These are phyloP conservation scores for Drosophila prosaltans DNA, from an alignment of 1,140 invertebrate genomes.

Conservation along the genomic window DNA sequence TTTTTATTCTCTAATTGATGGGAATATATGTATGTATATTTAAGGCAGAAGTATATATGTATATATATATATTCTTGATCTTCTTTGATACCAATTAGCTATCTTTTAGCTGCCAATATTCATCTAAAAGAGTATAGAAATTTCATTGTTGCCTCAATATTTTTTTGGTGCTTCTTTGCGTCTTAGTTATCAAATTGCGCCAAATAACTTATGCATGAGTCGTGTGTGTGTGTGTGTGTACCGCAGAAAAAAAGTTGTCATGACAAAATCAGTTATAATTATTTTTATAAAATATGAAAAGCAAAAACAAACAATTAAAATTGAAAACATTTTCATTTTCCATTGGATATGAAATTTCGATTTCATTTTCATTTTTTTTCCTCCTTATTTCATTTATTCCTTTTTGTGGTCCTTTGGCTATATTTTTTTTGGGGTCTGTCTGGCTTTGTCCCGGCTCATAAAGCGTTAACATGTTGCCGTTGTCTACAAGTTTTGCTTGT, in stretches of 20 bases:
- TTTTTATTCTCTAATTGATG: no score
- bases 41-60: no score
- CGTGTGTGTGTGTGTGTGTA: constrained; percentile 14
- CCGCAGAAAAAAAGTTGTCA: constrained; percentile 17
- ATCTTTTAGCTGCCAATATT: no score
- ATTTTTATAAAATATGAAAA: constrained; percentile 17
- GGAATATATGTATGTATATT: no score
- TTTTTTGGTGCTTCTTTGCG: not conserved
- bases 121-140: no score
- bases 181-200: constrained; percentile 17
- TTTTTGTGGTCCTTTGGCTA: constrained; percentile 31
- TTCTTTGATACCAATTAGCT: no score
- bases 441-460: constrained; percentile 43
- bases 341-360: not conserved
- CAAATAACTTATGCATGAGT: constrained; percentile 53
- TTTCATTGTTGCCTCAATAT: no score
- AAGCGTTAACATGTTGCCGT: constrained; percentile 70
- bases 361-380: not conserved
- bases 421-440: not conserved
- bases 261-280: constrained; percentile 48
- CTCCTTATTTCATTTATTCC: not conserved
- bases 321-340: not conserved
- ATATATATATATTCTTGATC: no score
- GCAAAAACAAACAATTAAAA: not conserved
- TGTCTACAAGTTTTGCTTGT: constrained; percentile 10